Base-by-base conservation (phyloP, 2,797 vertebrate species). In the Aldrovandia affinis region DNA sequence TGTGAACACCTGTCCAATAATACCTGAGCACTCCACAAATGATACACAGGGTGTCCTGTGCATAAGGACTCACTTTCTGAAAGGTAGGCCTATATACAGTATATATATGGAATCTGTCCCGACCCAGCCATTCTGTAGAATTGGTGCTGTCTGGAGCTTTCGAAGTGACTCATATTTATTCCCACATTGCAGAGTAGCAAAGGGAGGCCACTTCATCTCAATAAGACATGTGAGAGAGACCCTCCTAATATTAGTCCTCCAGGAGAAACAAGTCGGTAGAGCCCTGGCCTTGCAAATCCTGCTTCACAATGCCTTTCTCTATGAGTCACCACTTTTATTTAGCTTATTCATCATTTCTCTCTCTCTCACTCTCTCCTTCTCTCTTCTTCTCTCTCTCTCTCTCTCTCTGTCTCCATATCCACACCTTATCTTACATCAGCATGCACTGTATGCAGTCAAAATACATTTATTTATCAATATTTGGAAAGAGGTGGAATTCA, bases 141-240 rank as follows among this genome's bases (percentile, higher is more conserved):
- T 10, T 2, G 59, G 28, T 22, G 28, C 79, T 28, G 42, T 65
- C 39, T 81, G 57, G 22, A 47, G 80, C 80, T 63, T 50, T 44
- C 59, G 10, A 2, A 39, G 39, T 47, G 80, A 68, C 39, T 63
- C 42, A 30, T 65, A 68, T 81, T 68, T 80, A 57, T 73, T 81
- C 33, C 77, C 73, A 25, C 61, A 55, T 57, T 44, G 73, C 80
- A 73, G 20, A 15, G 78, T 65, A 80, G 59, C 39, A 57, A 80
- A 81, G 63, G 52, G 18, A 73, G 77, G 59, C 65, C 78, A 84
- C 42, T 55, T 80, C 70, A 81, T 84, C 78, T 80, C 57, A 73
- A 65, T 47, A 52, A 70, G 81, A 79, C 59, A 3, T 47, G 25
- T 36, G 61, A 84, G 78, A 68, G 33, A 18, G 78, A 80, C 61